A percentile compares a stretch with the other conserved stretches of the same genome.
These are phyloP conservation scores for Strongylocentrotus purpuratus DNA, from an alignment of 35 echinoderm and acorn worm genomes.

Conservation along the genomic window DNA sequence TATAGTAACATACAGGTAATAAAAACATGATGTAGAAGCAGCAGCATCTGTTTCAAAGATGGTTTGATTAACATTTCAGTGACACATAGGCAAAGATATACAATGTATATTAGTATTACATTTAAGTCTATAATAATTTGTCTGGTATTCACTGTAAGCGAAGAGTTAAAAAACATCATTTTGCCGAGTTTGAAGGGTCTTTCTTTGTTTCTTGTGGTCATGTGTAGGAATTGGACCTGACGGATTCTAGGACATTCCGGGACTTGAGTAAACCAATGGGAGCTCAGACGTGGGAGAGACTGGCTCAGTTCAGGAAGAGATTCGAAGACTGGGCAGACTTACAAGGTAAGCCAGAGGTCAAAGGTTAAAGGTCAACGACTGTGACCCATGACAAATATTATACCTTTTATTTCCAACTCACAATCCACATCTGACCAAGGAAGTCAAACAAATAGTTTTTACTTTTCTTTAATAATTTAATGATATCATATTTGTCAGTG, in stretches of 20 bases:
- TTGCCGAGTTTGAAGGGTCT: neutral
- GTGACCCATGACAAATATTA: neutral
- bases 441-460: neutral
- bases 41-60: too few relatives aligned
- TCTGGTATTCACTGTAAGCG: too few relatives aligned
- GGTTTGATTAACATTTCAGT: too few relatives aligned
- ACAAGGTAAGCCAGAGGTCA: constrained; percentile 63
- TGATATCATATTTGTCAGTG: too few relatives aligned
- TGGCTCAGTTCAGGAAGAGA: constrained; percentile 83
- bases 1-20: too few relatives aligned
- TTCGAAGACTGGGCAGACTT: constrained; percentile 94
- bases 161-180: too few relatives aligned
- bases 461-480: too few relatives aligned
- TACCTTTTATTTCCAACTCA: neutral
- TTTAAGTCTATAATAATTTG: too few relatives aligned
- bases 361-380: neutral
- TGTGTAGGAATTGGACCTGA: constrained; percentile 85
- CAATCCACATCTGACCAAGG: neutral
- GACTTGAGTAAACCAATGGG: constrained; percentile 95
- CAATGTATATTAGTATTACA: too few relatives aligned
- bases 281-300: constrained; percentile 84
- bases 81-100: too few relatives aligned
- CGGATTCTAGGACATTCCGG: constrained; percentile 74
- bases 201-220: neutral
- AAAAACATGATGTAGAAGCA: too few relatives aligned